Conservation (phyloP, 2,888 invertebrate species). For the Tortricodes alternella region DNA sequence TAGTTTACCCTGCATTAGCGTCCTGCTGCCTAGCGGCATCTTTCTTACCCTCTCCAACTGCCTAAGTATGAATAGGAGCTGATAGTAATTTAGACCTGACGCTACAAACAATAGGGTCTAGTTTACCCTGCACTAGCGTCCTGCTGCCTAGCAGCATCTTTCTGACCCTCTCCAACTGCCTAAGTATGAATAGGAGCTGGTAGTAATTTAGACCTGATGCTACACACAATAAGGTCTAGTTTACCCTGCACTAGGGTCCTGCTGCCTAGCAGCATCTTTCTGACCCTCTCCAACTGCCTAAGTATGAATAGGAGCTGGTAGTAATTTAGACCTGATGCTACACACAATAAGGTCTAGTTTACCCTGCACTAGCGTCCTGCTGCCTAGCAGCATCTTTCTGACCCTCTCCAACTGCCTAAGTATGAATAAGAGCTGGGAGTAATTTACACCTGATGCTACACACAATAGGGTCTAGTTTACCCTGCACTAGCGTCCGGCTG, state of each 20-base stretch:
- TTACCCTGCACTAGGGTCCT: neutral
- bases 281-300: neutral
- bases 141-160: neutral
- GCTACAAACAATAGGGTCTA: neutral
- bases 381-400: neutral
- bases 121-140: neutral
- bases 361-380: neutral
- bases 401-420: neutral
- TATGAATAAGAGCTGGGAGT: neutral
- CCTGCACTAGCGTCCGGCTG: constrained; percentile 78
- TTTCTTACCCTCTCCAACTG: neutral
- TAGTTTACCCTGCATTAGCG: neutral
- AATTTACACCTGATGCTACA: neutral
- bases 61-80: neutral
- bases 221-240: neutral
- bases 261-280: neutral
- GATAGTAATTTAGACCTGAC: neutral
- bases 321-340: neutral
- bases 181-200: neutral
- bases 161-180: neutral
- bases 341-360: neutral
- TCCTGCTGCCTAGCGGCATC: neutral
- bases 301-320: neutral
- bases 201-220: neutral
- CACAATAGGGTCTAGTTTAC: constrained; percentile 40